Percentiles rank a stretch among this genome's conserved stretches.
Evolutionary conservation across 2,113 vertebrate species (phyloP).

Genomic region (Stigmatopora nigra): DNA sequence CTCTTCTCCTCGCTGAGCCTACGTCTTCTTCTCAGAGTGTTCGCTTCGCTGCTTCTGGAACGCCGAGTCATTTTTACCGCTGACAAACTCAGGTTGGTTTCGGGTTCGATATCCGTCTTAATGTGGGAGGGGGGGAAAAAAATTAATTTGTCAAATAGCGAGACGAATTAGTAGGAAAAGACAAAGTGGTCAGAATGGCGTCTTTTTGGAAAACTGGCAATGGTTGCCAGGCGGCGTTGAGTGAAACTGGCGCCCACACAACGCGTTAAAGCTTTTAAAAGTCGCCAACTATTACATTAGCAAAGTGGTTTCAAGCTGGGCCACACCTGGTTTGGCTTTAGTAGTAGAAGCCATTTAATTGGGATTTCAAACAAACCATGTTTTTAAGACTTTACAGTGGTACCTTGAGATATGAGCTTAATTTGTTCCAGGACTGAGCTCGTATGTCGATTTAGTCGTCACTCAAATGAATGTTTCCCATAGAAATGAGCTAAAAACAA

Average conservation of each 20-base stretch:
- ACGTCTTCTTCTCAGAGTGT: conserved; percentile 86
- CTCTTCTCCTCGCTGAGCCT: conserved; percentile 87
- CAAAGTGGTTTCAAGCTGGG: conserved; percentile 8
- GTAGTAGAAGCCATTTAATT: conserved; percentile 6
- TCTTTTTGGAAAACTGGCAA: conserved; percentile 53
- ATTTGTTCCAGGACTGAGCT: too few species aligned
- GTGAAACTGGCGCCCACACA: conserved; percentile 12
- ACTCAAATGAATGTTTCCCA: too few species aligned
- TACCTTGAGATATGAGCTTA: too few species aligned
- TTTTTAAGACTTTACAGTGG: too few species aligned
- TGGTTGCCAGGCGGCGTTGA: conserved; percentile 54
- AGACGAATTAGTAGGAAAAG: too few species aligned
- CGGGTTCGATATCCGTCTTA: not conserved
- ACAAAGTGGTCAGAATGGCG: conserved; percentile 54
- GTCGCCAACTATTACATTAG: not conserved
- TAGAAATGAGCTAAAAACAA: too few species aligned
- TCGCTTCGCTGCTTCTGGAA: conserved; percentile 90
- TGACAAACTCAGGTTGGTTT: conserved; percentile 88
- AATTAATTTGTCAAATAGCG: too few species aligned
- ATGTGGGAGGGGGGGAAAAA: too few species aligned
- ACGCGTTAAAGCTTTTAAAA: conserved; percentile 12
- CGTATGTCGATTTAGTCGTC: too few species aligned
- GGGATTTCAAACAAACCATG: too few species aligned
- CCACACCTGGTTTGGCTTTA: conserved; percentile 22
- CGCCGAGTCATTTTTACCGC: conserved; percentile 93